Evolutionary conservation across 2,888 invertebrate genomes (phyloP).

Genomic region (Coecobrya sp.): DNA sequence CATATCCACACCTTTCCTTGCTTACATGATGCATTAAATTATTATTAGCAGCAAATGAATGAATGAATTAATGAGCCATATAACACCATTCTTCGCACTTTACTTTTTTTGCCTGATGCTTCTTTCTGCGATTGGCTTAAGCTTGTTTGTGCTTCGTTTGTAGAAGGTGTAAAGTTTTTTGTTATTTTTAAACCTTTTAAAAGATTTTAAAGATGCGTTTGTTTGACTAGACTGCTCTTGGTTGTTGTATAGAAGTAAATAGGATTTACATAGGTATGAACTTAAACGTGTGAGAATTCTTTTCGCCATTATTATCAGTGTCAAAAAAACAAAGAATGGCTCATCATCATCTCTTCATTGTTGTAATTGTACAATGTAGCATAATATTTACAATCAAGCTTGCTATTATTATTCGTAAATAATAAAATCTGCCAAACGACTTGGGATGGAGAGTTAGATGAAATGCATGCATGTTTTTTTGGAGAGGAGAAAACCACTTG

Average conservation of each 20-base stretch:
- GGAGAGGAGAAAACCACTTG: background rate
- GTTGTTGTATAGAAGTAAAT: background rate
- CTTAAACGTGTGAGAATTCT: background rate
- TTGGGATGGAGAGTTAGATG: slow-evolving; percentile 6
- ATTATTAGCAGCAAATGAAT: background rate
- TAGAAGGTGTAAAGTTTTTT: background rate
- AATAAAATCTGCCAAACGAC: background rate
- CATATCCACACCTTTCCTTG: background rate
- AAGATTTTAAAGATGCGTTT: background rate
- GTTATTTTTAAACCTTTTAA: background rate
- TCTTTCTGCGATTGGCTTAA: too few relatives aligned
- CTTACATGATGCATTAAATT: background rate
- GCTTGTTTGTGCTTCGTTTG: background rate
- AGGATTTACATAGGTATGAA: background rate
- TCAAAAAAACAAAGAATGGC: slow-evolving; percentile 1
- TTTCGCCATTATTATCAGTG: background rate
- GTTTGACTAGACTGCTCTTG: background rate
- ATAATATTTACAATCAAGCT: background rate
- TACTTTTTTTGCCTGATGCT: too few relatives aligned
- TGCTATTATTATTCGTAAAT: background rate
- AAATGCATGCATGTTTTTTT: too few relatives aligned
- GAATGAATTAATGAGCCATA: background rate
- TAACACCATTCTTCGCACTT: background rate
- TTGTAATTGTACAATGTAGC: background rate
- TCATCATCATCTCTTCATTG: background rate